Evolutionary conservation across 2,113 vertebrate species (phyloP), one percentile per base, ranked within the genome.

Genomic region (Chascanopsetta lugubris): DNA sequence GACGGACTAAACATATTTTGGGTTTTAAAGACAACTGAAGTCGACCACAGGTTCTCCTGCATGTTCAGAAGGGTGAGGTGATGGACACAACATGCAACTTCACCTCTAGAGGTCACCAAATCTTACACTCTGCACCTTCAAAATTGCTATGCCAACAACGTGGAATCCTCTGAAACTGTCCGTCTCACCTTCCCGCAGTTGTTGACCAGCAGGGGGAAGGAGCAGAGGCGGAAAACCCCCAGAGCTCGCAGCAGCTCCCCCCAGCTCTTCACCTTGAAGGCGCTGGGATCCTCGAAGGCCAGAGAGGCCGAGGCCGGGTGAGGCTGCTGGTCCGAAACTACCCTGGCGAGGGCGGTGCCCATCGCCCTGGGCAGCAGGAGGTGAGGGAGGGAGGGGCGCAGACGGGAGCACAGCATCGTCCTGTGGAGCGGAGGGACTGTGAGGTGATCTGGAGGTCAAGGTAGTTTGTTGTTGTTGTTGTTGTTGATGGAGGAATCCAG

Each of bases 171-270:
- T n/a, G 15, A 42, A 36, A 36, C 8, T 2, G 12, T 36, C 27
- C 18, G 49, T 63, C 86, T 90, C 65, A 94, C 94, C 92, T 87
- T 90, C 17, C 83, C 86, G 57, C 91, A 89, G 84, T 92, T 80
- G 80, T 90, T 91, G 15, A 94, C 91, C 74, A 95, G 79, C 15
- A 75, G 15, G 2, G 93, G 91, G 48, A 91, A 79, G 13, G 93
- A 94, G 74, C 94, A 94, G 54, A 94, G 73, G 7, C 36, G 66
- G 61, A 94, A 93, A 46, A 94, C 70, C 0, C 83, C 76, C 61
- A 95, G 87, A 1, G 91, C 92, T 4, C 93, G 87, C 4, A 89
- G 38, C 20, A 95, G 85, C 77, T 95, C 94, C 13, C 83, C 65
- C 20, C 60, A 18, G 17, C 87, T 92, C 85, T 94, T 95, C 18